A percentile compares a stretch with the other conserved stretches of the same genome.
phyloP scores from a whole-genome alignment of 2,797 vertebrate genomes.

The Sphenodon punctatus region DNA sequence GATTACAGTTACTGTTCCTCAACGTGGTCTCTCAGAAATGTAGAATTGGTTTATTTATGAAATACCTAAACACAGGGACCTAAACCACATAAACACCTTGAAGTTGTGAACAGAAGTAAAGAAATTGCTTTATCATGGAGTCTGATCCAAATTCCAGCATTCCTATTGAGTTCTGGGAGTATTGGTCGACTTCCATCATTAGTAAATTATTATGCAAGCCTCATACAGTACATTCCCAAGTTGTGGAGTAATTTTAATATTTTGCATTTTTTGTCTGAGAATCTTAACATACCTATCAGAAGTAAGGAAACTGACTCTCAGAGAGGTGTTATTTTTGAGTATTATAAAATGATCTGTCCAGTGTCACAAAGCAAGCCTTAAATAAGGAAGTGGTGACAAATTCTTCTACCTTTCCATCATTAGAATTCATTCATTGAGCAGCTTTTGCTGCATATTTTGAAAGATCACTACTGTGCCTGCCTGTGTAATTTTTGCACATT shows the following conservation, averaged over 20 bases:
- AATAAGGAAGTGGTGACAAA: no score
- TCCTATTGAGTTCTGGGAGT: background rate
- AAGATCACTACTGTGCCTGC: no score
- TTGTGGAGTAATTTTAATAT: background rate
- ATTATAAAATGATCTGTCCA: no score
- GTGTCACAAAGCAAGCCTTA: background rate
- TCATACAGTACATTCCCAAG: background rate
- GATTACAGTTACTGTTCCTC: background rate
- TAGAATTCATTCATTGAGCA: no score
- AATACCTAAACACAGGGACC: background rate
- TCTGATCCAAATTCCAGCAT: background rate
- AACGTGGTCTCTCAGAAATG: background rate
- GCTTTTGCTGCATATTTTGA: no score
- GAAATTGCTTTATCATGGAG: background rate
- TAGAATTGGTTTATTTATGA: background rate
- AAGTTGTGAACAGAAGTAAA: background rate
- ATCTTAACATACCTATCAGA: background rate
- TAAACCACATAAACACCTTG: background rate
- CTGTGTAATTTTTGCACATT: no score
- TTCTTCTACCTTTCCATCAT: no score
- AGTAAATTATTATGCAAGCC: background rate
- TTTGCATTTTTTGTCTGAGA: background rate
- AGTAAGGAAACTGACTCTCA: background rate
- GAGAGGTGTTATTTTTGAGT: no score
- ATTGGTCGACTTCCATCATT: background rate